A percentile compares a stretch with the other conserved stretches of the same genome.
These are phyloP conservation scores for Latrodectus hesperus DNA, from an alignment of 2,888 invertebrate genomes.

Conservation along the genomic window DNA sequence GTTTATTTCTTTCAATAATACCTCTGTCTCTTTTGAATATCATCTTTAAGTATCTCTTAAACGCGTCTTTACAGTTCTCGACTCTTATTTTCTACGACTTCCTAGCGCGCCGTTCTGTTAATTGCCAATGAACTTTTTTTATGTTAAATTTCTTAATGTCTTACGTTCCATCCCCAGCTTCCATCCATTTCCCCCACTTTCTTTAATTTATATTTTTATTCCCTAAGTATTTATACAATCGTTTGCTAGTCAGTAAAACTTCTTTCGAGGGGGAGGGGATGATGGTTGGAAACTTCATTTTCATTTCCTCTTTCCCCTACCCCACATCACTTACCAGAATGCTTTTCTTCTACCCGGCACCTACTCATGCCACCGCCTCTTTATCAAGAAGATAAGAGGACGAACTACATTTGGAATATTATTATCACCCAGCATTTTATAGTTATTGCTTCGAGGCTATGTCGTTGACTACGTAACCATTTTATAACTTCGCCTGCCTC, in stretches of 20 bases:
- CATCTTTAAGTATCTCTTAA: constrained; percentile 50
- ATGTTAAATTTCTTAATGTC: constrained; percentile 27
- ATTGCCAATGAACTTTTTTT: not conserved
- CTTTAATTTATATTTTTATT: constrained; percentile 49
- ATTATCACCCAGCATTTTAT: constrained; percentile 50
- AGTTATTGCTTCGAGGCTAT: constrained; percentile 50
- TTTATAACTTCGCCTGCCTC: constrained; percentile 51
- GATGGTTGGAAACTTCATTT: constrained; percentile 8
- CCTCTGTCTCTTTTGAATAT: constrained; percentile 6
- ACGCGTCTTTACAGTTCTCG: constrained; percentile 39
- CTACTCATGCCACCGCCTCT: not conserved
- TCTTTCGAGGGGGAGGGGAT: constrained; percentile 3
- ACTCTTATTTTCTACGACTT: constrained; percentile 24
- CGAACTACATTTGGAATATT: constrained; percentile 26
- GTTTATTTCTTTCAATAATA: not conserved
- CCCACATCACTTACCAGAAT: too few relatives aligned
- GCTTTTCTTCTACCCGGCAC: too few relatives aligned
- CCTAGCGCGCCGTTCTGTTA: constrained; percentile 23
- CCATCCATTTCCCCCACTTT: constrained; percentile 3
- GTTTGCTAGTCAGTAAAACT: constrained; percentile 35
- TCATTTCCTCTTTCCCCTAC: not conserved
- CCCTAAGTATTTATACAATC: constrained; percentile 28
- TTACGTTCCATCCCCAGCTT: not conserved
- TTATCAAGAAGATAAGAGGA: constrained; percentile 43
- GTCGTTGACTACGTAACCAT: constrained; percentile 51